These are phyloP conservation scores for Aldabrachelys gigantea DNA, from an alignment of 2,113 vertebrate species.

Conservation along the genomic window DNA sequence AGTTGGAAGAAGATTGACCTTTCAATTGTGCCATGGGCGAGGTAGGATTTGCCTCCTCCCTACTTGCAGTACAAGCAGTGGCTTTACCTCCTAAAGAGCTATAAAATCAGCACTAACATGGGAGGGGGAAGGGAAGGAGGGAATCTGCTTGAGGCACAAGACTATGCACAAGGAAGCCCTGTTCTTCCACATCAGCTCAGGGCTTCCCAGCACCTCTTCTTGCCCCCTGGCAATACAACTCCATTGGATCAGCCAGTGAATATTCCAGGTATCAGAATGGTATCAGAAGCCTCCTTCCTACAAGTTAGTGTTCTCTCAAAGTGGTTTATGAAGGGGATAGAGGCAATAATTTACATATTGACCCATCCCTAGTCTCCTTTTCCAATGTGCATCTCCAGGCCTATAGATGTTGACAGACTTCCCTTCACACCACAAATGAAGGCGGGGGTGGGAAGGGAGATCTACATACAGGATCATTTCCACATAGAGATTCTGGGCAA, in stretches of 20 bases:
- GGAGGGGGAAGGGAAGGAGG: too few relatives aligned
- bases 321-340: background rate
- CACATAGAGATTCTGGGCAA: accelerated
- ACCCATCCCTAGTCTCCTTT: accelerated
- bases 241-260: background rate
- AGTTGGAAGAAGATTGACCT: background rate
- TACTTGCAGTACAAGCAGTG: background rate
- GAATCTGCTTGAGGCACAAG: background rate
- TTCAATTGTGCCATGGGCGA: background rate
- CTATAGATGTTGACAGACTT: background rate
- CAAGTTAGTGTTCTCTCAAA: background rate
- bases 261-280: background rate
- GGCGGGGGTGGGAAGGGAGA: background rate
- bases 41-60: background rate
- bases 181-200: background rate
- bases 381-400: accelerated
- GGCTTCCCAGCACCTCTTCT: background rate
- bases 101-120: background rate
- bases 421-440: background rate
- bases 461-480: background rate
- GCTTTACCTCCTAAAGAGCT: background rate
- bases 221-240: background rate
- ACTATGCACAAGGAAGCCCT: slow-evolving; percentile 11
- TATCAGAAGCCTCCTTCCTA: background rate
- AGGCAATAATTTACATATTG: background rate